These are phyloP conservation scores for Diabrotica virgifera DNA, from an alignment of 1,140 invertebrate genomes.

Conservation along the genomic window DNA sequence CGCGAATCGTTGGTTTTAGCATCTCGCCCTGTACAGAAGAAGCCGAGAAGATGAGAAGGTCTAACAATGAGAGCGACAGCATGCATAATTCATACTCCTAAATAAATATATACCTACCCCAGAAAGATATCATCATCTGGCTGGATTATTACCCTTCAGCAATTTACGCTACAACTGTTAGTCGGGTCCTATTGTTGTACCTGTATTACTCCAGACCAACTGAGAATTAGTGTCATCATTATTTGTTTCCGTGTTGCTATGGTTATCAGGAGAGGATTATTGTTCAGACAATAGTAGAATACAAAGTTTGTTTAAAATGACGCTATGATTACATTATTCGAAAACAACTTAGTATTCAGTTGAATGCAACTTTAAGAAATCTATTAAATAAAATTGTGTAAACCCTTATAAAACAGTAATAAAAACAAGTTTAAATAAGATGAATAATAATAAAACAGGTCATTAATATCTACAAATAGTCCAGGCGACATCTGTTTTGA, in stretches of 20 bases:
- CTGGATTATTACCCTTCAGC: conserved; percentile 17
- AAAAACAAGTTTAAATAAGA: too few species aligned
- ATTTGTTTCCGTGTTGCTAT: conserved; percentile 2
- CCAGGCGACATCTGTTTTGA: too few species aligned
- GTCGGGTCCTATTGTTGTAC: not conserved
- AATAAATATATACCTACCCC: conserved; percentile 34
- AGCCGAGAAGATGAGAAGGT: not conserved
- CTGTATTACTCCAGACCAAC: not conserved
- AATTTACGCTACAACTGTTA: conserved; percentile 2
- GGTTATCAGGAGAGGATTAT: not conserved
- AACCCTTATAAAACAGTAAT: too few species aligned
- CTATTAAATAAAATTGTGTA: too few species aligned
- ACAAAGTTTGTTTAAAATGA: not conserved
- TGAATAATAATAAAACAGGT: too few species aligned
- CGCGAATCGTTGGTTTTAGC: too few species aligned
- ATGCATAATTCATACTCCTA: conserved; percentile 39
- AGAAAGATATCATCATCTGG: conserved; percentile 31
- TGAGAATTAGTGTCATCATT: not conserved
- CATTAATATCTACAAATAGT: too few species aligned
- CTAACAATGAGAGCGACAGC: conserved; percentile 29
- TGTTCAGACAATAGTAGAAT: not conserved
- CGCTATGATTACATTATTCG: not conserved
- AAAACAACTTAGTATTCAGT: too few species aligned
- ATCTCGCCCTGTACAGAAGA: not conserved
- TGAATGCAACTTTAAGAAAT: too few species aligned